A percentile compares a stretch with the other conserved stretches of the same genome.
Evolutionary conservation across 2,888 invertebrate species (phyloP).

Genomic region (Euphydryas editha): DNA sequence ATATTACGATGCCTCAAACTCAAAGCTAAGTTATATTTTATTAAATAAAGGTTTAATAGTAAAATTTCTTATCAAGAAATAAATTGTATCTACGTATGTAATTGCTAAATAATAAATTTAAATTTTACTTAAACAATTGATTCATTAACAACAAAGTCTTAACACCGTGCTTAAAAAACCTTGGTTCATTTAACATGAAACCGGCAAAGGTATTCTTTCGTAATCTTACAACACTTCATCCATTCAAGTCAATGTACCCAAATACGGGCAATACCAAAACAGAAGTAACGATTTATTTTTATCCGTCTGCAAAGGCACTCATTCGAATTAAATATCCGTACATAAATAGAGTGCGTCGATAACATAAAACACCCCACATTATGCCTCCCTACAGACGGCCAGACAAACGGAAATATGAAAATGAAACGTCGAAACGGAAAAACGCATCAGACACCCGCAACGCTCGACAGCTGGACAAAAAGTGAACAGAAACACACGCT

Average conservation of each 20-base stretch:
- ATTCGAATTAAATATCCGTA: constrained; percentile 66
- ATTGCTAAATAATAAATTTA: background rate
- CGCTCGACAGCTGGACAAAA: constrained; percentile 72
- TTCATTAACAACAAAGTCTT: constrained; percentile 1
- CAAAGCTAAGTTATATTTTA: background rate
- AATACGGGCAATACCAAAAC: constrained; percentile 40
- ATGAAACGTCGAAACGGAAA: constrained; percentile 80
- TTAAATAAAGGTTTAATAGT: too few relatives aligned
- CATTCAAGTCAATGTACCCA: constrained; percentile 35
- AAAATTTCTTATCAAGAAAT: too few relatives aligned
- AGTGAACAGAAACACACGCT: constrained; percentile 80
- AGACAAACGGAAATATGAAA: constrained; percentile 83
- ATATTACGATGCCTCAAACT: background rate
- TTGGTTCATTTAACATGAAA: constrained; percentile 26
- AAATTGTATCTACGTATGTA: too few relatives aligned
- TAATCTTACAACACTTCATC: constrained; percentile 31
- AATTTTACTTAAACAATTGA: background rate
- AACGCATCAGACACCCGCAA: constrained; percentile 75
- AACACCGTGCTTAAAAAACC: constrained; percentile 16
- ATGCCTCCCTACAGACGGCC: constrained; percentile 59
- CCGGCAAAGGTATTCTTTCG: constrained; percentile 22
- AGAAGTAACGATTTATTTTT: constrained; percentile 40
- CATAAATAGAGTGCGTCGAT: constrained; percentile 55
- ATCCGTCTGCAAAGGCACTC: constrained; percentile 60
- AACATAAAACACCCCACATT: constrained; percentile 58